Base-by-base conservation (phyloP, 2,888 invertebrate species). In the Thera britannica region DNA sequence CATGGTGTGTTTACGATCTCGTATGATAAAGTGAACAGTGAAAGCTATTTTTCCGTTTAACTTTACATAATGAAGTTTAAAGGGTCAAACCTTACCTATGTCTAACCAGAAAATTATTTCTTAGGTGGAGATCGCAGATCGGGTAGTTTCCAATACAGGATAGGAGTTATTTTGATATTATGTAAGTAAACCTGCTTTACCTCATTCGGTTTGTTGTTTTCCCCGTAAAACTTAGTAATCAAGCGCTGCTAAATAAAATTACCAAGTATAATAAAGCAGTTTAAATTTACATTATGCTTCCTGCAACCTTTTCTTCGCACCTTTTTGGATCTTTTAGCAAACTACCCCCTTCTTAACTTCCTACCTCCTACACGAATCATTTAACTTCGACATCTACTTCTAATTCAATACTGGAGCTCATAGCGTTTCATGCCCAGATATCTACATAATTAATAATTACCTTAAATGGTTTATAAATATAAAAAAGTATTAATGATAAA, bases 1-100 rank as follows among this genome's bases (percentile, higher is more conserved):
- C 79, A 76, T 79, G 57, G 79, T 79, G 71, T 87, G 83, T 87
- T 89, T 88, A 88, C 84, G 80, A 85, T 85, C 78, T 80, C 72
- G 76, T 70, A 77, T 68, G 75, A 77, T 82, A 82, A 23, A 60
- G 71, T 73, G 65, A 71, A 64, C 72, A 77, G 76, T 74, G 67
- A 63, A 73, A 73, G 49, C 51, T 57, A 62, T n/a, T 46, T 23
- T 23, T 58, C 41, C n/a, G 48, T 11, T 58, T 58, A 3, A 9
- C 9, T 41, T 12, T 41, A 56, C n/a, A 41, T 51, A 51, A 5
- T 49, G 49, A 49, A 51, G 12, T 51, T 51, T 51, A 51, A 51
- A 52, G 52, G 34, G 52, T 52, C 52, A 52, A 5, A 49, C n/a
- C 48, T n/a, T 49, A 0, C n/a, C 11, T 48, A 48, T 12, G 49